phyloP scores from a whole-genome alignment of 1,140 invertebrate species.

The Tetramorium alpestre region DNA sequence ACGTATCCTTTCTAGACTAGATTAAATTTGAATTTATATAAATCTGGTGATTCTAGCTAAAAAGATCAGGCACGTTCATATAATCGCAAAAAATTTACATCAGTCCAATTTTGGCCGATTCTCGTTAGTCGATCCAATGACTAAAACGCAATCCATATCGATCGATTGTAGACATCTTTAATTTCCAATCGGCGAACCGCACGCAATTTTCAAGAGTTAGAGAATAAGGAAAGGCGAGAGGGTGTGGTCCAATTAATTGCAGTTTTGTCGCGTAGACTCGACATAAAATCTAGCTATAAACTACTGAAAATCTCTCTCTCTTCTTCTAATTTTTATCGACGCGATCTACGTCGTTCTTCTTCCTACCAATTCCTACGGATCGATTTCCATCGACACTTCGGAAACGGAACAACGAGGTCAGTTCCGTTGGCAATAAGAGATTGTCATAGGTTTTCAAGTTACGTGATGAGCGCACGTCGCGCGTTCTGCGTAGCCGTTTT shows the following conservation, averaged over 20 bases:
- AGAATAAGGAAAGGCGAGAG: conserved; percentile 75
- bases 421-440: conserved; percentile 80
- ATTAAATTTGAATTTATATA: conserved; percentile 14
- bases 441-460: conserved; percentile 78
- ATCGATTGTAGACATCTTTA: conserved; percentile 48
- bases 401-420: conserved; percentile 58
- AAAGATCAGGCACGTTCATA: not conserved
- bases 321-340: conserved; percentile 63
- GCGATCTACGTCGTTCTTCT: conserved; percentile 62
- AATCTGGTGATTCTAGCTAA: not conserved
- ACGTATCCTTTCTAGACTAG: not conserved
- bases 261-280: conserved; percentile 69
- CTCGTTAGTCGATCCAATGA: not conserved
- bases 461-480: conserved; percentile 17
- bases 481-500: conserved; percentile 11
- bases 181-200: conserved; percentile 43
- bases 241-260: conserved; percentile 76
- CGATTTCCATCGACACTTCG: conserved; percentile 70
- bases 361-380: conserved; percentile 80
- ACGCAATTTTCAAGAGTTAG: conserved; percentile 62
- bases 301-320: conserved; percentile 59
- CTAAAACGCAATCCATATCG: conserved; percentile 11
- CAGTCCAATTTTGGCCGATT: not conserved
- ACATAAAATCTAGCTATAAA: conserved; percentile 61
- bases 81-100: not conserved